Evolutionary conservation across 2,888 invertebrate species (phyloP).

Genomic region (Colletes collaris): DNA sequence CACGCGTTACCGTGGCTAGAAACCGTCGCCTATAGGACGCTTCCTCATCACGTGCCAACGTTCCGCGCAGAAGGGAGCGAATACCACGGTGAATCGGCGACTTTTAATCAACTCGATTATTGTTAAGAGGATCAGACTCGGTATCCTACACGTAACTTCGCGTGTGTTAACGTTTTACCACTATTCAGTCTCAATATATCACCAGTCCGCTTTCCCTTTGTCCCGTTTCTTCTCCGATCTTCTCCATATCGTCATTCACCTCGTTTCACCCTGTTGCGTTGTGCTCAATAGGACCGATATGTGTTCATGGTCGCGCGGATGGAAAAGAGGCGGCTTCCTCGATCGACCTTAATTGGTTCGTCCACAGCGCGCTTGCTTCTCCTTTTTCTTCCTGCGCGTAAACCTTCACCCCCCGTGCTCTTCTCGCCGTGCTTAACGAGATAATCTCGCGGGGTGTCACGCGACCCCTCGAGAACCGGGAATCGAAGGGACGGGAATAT

Average conservation of each 20-base stretch:
- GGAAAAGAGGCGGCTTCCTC: slow-evolving; percentile 59
- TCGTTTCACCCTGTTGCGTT: slow-evolving; percentile 32
- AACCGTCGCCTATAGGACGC: slow-evolving; percentile 5
- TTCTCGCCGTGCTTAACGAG: slow-evolving; percentile 53
- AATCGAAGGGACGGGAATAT: slow-evolving; percentile 27
- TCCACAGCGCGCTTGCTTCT: slow-evolving; percentile 52
- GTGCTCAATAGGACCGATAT: slow-evolving; percentile 21
- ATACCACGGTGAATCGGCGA: slow-evolving; percentile 51
- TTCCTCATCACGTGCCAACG: slow-evolving; percentile 43
- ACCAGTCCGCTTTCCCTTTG: slow-evolving; percentile 15
- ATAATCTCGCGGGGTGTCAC: slow-evolving; percentile 50
- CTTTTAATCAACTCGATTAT: slow-evolving; percentile 78
- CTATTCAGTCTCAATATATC: slow-evolving; percentile 37
- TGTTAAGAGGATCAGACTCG: slow-evolving; percentile 72
- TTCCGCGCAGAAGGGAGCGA: slow-evolving; percentile 31
- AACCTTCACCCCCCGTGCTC: slow-evolving; percentile 19
- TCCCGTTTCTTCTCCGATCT: slow-evolving; percentile 33
- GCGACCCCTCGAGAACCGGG: slow-evolving; percentile 6
- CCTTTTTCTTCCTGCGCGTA: slow-evolving; percentile 46
- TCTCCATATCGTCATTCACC: neutral
- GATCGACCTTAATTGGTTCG: slow-evolving; percentile 74
- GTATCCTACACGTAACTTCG: slow-evolving; percentile 56
- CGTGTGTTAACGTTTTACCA: slow-evolving; percentile 64
- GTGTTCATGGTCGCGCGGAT: slow-evolving; percentile 30
- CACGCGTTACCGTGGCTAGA: slow-evolving; percentile 4